Conservation (phyloP, 2,888 invertebrate genomes). For the Gordius sp. region DNA sequence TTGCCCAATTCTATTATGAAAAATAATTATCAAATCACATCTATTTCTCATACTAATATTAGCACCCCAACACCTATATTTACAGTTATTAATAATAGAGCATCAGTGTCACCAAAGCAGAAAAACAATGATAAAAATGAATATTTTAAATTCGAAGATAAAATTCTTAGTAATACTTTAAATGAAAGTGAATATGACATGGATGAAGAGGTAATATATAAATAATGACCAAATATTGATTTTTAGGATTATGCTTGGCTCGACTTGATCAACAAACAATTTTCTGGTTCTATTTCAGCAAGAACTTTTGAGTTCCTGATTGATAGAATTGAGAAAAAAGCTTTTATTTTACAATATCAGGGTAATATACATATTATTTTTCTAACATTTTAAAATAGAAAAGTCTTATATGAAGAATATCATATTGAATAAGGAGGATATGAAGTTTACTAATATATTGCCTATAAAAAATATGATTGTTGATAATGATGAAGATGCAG, state of each 20-base stretch:
- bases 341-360: constrained; percentile 46
- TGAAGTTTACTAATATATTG: not conserved
- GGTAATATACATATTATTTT: not conserved
- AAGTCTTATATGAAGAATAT: no score
- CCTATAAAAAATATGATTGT: no score
- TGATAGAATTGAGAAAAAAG: constrained; percentile 90
- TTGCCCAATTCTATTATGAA: not conserved
- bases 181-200: constrained; percentile 7
- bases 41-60: not conserved
- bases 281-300: constrained; percentile 37
- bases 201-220: constrained; percentile 11
- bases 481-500: constrained; percentile 53
- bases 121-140: not conserved
- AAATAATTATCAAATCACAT: not conserved
- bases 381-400: no score
- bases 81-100: constrained; percentile 12
- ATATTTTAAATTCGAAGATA: not conserved
- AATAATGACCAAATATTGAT: no score
- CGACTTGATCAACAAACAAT: constrained; percentile 51
- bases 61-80: not conserved
- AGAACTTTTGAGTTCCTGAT: constrained; percentile 76
- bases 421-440: not conserved
- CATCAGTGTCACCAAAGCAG: no score
- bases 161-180: not conserved
- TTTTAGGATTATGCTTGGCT: constrained; percentile 67